phyloP scores from a whole-genome alignment of 2,888 invertebrate species.

The Clusia tigrina region DNA sequence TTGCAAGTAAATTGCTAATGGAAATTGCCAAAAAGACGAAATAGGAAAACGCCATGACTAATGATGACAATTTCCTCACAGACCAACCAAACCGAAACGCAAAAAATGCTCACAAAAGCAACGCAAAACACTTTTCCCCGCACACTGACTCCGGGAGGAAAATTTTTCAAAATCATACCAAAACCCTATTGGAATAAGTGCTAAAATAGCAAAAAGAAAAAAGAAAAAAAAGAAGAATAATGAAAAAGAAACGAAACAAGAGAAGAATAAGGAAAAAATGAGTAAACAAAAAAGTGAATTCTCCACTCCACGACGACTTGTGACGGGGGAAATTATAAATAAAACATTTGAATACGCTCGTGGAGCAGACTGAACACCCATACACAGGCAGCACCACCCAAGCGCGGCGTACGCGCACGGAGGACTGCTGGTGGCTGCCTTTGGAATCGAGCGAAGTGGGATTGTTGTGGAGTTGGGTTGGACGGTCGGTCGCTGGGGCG shows the following conservation, averaged over 20 bases:
- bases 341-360: slow-evolving; percentile 1
- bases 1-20: background rate
- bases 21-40: background rate
- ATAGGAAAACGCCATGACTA: background rate
- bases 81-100: background rate
- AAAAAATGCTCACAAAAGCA: background rate
- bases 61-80: background rate
- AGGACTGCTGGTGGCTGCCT: too few species aligned
- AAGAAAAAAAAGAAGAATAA: background rate
- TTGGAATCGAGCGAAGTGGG: background rate
- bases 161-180: too few species aligned
- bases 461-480: too few species aligned
- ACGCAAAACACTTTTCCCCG: background rate
- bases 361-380: background rate
- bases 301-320: background rate
- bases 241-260: background rate
- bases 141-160: background rate
- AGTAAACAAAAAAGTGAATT: background rate
- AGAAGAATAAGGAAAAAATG: background rate
- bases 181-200: slow-evolving; percentile 2
- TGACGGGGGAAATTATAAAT: slow-evolving; percentile 6
- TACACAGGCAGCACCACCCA: background rate
- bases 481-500: too few species aligned
- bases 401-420: too few species aligned
- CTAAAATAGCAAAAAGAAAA: background rate